These are phyloP conservation scores for Chrysodeixis includens DNA, from an alignment of 2,888 invertebrate species.

Conservation along the genomic window DNA sequence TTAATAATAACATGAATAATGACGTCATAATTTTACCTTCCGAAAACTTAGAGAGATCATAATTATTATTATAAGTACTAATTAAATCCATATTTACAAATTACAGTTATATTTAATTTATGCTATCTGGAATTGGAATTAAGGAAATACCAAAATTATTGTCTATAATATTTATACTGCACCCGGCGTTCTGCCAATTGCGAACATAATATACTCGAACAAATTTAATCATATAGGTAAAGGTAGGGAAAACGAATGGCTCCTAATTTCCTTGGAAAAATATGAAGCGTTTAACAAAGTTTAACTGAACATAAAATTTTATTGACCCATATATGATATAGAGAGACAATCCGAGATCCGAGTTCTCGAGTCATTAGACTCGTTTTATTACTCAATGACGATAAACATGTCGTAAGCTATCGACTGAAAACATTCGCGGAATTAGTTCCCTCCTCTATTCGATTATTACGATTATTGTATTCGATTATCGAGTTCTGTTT, in stretches of 20 bases:
- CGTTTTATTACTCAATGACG: constrained; percentile 86
- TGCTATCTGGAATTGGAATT: too few species aligned
- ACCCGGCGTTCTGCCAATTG: too few species aligned
- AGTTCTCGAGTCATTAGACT: constrained; percentile 87
- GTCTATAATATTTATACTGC: too few species aligned
- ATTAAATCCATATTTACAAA: too few species aligned
- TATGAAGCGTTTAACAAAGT: constrained; percentile 83
- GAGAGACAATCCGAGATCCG: constrained; percentile 82
- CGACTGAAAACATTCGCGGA: constrained; percentile 87
- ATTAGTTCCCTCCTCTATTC: constrained; percentile 81
- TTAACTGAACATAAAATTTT: constrained; percentile 89
- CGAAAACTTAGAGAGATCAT: too few species aligned
- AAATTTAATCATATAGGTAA: constrained; percentile 30
- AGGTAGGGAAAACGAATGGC: constrained; percentile 44
- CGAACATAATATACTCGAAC: neutral
- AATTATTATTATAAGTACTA: too few species aligned
- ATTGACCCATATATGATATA: constrained; percentile 88
- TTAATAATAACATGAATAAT: too few species aligned
- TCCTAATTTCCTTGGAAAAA: constrained; percentile 66
- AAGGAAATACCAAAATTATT: too few species aligned
- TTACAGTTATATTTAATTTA: too few species aligned
- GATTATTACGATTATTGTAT: constrained; percentile 82
- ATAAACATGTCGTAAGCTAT: constrained; percentile 88
- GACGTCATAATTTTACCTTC: too few species aligned
- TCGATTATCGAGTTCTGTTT: constrained; percentile 71